Evolutionary conservation across 2,888 invertebrate species (phyloP).

Genomic region (Drosophila paracracens): DNA sequence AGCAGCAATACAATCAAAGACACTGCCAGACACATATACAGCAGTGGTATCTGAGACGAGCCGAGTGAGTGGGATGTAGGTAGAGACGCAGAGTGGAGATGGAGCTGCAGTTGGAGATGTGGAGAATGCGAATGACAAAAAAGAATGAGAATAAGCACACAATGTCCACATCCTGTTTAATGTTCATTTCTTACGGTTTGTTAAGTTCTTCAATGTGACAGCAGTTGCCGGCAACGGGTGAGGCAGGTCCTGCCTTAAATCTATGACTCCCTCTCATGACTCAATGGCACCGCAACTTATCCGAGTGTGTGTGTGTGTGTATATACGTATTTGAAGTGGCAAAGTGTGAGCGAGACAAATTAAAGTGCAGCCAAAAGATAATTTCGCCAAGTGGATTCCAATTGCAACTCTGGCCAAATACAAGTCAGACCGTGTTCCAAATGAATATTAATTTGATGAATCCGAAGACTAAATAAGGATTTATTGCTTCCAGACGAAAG

Average conservation of each 20-base stretch:
- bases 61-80: neutral
- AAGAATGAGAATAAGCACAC: slow-evolving; percentile 18
- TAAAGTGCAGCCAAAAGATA: slow-evolving; percentile 11
- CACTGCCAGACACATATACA: slow-evolving; percentile 33
- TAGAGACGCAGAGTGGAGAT: slow-evolving; percentile 1
- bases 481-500: slow-evolving; percentile 9
- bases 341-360: neutral
- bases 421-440: neutral
- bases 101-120: neutral
- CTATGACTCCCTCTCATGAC: slow-evolving; percentile 6
- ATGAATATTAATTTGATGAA: slow-evolving; percentile 15
- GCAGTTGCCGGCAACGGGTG: slow-evolving; percentile 21
- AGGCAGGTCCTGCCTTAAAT: neutral
- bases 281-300: slow-evolving; percentile 8
- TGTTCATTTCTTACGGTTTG: slow-evolving; percentile 76
- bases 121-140: neutral
- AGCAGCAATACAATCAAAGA: slow-evolving; percentile 61
- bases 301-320: neutral
- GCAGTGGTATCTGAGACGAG: slow-evolving; percentile 16
- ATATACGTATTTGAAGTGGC: slow-evolving; percentile 17
- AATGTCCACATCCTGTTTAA: slow-evolving; percentile 68
- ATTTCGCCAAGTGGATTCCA: neutral
- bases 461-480: slow-evolving; percentile 6
- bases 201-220: slow-evolving; percentile 71
- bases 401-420: slow-evolving; percentile 9